Evolutionary conservation across 2,797 vertebrate genomes (phyloP), one percentile per base, ranked within the genome.

Genomic region (Prionace glauca): DNA sequence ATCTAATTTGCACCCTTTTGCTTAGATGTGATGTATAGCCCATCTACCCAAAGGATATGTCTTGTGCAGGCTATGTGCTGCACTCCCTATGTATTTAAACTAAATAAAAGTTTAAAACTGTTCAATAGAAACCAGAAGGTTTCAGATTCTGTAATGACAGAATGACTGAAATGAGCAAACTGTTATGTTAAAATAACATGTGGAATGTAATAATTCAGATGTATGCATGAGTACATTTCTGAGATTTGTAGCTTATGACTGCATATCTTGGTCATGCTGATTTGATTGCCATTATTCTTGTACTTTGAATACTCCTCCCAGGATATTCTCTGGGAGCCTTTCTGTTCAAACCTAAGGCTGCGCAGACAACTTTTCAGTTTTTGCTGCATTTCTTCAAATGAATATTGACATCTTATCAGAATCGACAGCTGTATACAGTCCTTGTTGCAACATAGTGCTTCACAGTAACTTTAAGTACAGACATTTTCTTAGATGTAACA

Each of bases 1-100:
- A 97, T 97, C 96, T 97, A 96, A 97, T 97, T 98, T 97, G 96
- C 97, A 97, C 96, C 96, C 95, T 96, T 97, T 96, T 96, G 96
- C 96, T 97, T 96, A 96, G 97, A 97, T 97, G 96, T 97, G 96
- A 96, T 97, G 95, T 97, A 96, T 96, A 96, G 97, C 96, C 97
- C 96, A 97, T n/a, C 71, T 77, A 72, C 93, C 93, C 93, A 95
- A 60, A 74, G 71, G 93, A 77, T 95, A 97, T 97, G 96, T 96
- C 97, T 96, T 96, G 96, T 95, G 96, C 96, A 96, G 96, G 96
- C 93, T 96, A 86, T 96, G 97, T 97, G 97, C 97, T 77, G 50
- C 93, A 56, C 71, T 74, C 29, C 14, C 67, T 74, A 45, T n/a
- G 72, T n/a, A 18, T 95, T 56, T 95, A 95, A 77, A 95, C 71